phyloP scores from a whole-genome alignment of 2,797 vertebrate species.

The Huso huso region DNA sequence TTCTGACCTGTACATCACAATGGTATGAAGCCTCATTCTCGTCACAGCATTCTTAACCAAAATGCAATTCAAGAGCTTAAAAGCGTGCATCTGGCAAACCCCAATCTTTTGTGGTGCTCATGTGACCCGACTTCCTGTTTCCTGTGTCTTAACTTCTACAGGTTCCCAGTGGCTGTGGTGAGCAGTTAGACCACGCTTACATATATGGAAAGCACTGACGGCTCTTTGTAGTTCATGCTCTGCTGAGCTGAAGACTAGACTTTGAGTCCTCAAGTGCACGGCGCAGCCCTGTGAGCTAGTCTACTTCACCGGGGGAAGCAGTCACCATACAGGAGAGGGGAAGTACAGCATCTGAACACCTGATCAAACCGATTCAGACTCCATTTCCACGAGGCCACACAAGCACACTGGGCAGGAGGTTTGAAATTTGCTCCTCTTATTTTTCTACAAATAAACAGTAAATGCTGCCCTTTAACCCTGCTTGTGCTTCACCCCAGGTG shows the following conservation, averaged over 20 bases:
- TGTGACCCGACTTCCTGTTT: slow-evolving; percentile 68
- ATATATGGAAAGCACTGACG: slow-evolving; percentile 29
- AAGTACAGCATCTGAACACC: not conserved
- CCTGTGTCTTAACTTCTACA: slow-evolving; percentile 38
- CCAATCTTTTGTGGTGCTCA: not conserved
- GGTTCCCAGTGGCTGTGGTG: slow-evolving; percentile 46
- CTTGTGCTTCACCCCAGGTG: too few relatives aligned
- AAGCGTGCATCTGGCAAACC: too few relatives aligned
- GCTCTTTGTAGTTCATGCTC: not conserved
- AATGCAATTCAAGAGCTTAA: too few relatives aligned
- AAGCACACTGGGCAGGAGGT: too few relatives aligned
- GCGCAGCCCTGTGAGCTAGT: not conserved
- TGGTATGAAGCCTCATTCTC: too few relatives aligned
- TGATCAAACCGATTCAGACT: too few relatives aligned
- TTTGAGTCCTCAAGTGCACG: not conserved
- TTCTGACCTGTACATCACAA: too few relatives aligned
- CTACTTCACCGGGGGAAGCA: not conserved
- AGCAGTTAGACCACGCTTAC: slow-evolving; percentile 52
- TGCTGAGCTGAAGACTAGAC: not conserved
- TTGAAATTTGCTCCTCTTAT: too few relatives aligned
- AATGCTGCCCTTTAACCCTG: too few relatives aligned
- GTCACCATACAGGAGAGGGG: slow-evolving; percentile 11
- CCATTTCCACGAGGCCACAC: too few relatives aligned
- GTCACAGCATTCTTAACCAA: too few relatives aligned
- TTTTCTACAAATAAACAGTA: too few relatives aligned